Percentiles rank a stretch among this genome's conserved stretches.
These are phyloP conservation scores for Parnassius apollo DNA, from an alignment of 2,888 invertebrate species.

Conservation along the genomic window DNA sequence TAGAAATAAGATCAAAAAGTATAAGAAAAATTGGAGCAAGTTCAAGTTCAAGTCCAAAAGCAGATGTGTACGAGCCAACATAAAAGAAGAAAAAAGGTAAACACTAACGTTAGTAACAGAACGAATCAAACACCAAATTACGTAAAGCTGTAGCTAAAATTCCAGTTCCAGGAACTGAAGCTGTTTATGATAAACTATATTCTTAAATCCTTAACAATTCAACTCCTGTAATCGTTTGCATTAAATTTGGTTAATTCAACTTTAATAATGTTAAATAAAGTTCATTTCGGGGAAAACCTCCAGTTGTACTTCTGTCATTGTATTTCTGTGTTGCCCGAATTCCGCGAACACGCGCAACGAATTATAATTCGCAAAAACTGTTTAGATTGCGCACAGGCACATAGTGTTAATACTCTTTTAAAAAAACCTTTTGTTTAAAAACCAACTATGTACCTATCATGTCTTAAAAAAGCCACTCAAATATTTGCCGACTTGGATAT, in stretches of 20 bases:
- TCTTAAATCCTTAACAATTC: conserved; percentile 15
- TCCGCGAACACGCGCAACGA: conserved; percentile 21
- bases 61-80: too few relatives aligned
- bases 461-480: too few relatives aligned
- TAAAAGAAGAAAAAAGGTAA: too few relatives aligned
- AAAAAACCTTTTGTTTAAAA: conserved; percentile 24
- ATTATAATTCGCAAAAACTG: conserved; percentile 25
- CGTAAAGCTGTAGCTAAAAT: background rate
- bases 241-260: background rate
- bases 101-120: background rate
- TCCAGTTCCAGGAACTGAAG: conserved; percentile 8
- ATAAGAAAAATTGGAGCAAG: too few relatives aligned
- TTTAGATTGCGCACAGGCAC: conserved; percentile 17
- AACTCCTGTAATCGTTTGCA: conserved; percentile 5
- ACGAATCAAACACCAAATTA: background rate
- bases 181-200: conserved; percentile 8
- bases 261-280: background rate
- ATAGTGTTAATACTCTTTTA: conserved; percentile 11
- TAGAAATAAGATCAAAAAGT: too few relatives aligned
- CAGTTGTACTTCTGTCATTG: conserved; percentile 1
- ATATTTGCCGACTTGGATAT: too few relatives aligned
- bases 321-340: background rate
- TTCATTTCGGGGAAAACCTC: conserved; percentile 1
- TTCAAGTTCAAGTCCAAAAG: too few relatives aligned
- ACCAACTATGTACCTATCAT: conserved; percentile 1